phyloP scores from a whole-genome alignment of 2,113 vertebrate genomes.

The Macaca nemestrina region DNA sequence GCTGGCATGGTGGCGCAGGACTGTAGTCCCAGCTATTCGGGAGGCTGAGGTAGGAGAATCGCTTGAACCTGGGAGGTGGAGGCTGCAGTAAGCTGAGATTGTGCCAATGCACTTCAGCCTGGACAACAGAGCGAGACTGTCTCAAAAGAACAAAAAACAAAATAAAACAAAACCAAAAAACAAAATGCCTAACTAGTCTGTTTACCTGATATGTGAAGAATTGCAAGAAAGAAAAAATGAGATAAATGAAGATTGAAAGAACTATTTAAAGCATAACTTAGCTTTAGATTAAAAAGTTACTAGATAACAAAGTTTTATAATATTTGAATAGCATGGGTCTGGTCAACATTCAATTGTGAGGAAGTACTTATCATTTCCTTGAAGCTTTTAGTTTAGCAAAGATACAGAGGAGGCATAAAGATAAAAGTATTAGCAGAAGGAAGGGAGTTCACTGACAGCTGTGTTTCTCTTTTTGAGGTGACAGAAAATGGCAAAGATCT shows the following conservation, averaged over 20 bases:
- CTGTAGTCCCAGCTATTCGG: no score
- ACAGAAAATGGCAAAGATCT: slow-evolving; percentile 28
- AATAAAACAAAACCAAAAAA: no score
- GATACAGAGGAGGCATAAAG: neutral
- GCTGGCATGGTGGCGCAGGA: no score
- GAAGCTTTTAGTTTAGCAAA: slow-evolving; percentile 1
- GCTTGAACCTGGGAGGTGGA: no score
- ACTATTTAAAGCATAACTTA: neutral
- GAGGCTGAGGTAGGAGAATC: no score
- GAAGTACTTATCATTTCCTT: slow-evolving; percentile 6
- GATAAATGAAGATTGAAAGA: neutral
- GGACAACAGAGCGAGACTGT: no score
- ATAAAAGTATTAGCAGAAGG: neutral
- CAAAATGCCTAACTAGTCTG: neutral
- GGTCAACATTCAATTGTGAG: neutral
- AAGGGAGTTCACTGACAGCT: slow-evolving; percentile 9
- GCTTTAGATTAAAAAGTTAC: slow-evolving; percentile 21
- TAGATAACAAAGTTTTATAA: neutral
- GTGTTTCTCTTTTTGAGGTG: neutral
- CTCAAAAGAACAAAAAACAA: no score
- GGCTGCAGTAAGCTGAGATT: no score
- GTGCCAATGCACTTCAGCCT: no score
- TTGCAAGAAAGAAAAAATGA: neutral
- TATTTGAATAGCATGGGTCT: neutral
- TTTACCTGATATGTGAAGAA: neutral